These are phyloP conservation scores for Ostrea denselamellosa DNA, from an alignment of 1,140 invertebrate species.

Conservation along the genomic window DNA sequence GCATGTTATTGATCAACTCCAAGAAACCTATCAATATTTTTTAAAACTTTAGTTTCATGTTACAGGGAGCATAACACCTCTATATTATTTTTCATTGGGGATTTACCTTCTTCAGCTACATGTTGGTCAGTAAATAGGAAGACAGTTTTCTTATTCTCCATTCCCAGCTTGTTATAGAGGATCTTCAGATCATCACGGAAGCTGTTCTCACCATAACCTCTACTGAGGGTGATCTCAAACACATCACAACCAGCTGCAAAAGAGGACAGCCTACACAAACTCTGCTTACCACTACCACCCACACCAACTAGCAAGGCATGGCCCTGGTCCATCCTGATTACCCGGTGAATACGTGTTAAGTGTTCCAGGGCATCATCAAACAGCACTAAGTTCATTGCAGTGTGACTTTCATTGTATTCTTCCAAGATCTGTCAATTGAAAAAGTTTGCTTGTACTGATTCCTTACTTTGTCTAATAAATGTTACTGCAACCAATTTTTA, in stretches of 20 bases:
- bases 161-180: slow-evolving; percentile 87
- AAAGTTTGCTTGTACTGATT: neutral
- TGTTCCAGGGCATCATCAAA: slow-evolving; percentile 95
- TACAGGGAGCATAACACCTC: neutral
- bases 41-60: neutral
- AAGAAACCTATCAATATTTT: slow-evolving; percentile 84
- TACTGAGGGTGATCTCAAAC: slow-evolving; percentile 89
- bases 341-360: slow-evolving; percentile 90
- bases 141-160: slow-evolving; percentile 87
- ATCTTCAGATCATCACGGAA: slow-evolving; percentile 93
- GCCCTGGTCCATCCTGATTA: slow-evolving; percentile 89
- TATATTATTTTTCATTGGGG: neutral
- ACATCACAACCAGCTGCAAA: slow-evolving; percentile 84
- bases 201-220: slow-evolving; percentile 89
- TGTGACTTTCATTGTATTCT: slow-evolving; percentile 87
- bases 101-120: slow-evolving; percentile 82
- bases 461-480: too few relatives aligned
- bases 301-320: slow-evolving; percentile 92
- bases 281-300: slow-evolving; percentile 91
- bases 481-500: too few relatives aligned
- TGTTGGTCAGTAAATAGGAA: slow-evolving; percentile 92
- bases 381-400: slow-evolving; percentile 87
- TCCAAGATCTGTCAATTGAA: slow-evolving; percentile 86
- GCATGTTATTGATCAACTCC: slow-evolving; percentile 93
- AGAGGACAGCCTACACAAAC: slow-evolving; percentile 76